A percentile compares a stretch with the other conserved stretches of the same genome.
Evolutionary conservation across 2,888 invertebrate genomes (phyloP).

Genomic region (Cerceris rybyensis): DNA sequence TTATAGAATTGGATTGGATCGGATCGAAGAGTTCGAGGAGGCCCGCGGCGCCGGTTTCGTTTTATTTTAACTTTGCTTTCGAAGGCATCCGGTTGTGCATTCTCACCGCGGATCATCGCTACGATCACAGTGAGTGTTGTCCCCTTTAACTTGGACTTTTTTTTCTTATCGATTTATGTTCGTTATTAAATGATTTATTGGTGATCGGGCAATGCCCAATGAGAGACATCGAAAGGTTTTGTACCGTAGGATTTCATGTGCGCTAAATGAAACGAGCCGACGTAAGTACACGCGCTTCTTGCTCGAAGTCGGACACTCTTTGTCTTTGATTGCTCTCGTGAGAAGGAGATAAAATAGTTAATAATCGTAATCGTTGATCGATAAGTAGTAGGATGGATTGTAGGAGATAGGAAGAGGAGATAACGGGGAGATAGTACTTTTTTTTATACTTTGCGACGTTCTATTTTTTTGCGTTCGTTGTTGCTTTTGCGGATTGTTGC

Average conservation of each 20-base stretch:
- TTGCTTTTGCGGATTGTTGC: too few species aligned
- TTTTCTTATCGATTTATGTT: slow-evolving; percentile 10
- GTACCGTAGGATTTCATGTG: slow-evolving; percentile 4
- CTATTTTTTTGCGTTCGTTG: too few species aligned
- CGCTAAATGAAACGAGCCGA: slow-evolving; percentile 11
- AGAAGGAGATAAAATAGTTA: not conserved
- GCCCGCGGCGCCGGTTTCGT: slow-evolving; percentile 75
- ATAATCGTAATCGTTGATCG: not conserved
- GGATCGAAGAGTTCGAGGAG: slow-evolving; percentile 77
- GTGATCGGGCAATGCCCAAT: slow-evolving; percentile 4
- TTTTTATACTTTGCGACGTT: too few species aligned
- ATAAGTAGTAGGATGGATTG: not conserved
- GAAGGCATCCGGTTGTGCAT: slow-evolving; percentile 80
- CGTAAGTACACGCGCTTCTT: slow-evolving; percentile 16
- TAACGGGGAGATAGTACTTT: not conserved
- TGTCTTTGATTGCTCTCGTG: not conserved
- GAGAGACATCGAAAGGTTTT: not conserved
- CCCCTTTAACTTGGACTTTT: slow-evolving; percentile 44
- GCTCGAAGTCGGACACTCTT: not conserved
- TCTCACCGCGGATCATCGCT: slow-evolving; percentile 73
- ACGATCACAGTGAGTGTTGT: slow-evolving; percentile 72
- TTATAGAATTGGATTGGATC: slow-evolving; percentile 80
- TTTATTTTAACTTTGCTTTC: slow-evolving; percentile 81
- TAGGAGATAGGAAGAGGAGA: not conserved
- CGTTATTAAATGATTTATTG: slow-evolving; percentile 30